Base-by-base conservation (phyloP, 2,797 vertebrate species). In the Eulemur mongoz region DNA sequence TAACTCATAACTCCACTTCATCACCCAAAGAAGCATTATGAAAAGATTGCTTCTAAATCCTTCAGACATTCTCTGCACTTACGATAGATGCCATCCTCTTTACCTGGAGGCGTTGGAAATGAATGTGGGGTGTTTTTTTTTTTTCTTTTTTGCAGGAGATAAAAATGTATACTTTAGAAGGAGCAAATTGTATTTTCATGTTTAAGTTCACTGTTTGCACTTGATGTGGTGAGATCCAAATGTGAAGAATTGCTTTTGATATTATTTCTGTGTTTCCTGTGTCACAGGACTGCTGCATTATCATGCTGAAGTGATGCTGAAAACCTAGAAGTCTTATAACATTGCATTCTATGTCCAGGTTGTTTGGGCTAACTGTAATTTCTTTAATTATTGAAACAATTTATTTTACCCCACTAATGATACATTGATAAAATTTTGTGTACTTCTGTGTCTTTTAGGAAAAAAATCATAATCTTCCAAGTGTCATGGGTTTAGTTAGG, bases 21-120 rank as follows among this genome's bases (percentile, higher is more conserved):
- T 96, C 96, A 96, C 95, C 97, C 86, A 90, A 97, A 98, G 97
- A 97, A 98, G 96, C 73, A 87, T 98, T 98, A 98, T 97, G 95
- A 98, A 98, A 98, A 98, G 96, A 98, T 98, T 98, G 97, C 98
- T 98, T 98, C 97, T 98, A 98, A 98, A 98, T 98, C 97, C 97
- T 98, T 98, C 95, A 97, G 97, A 95, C 96, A 35, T 92, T 97
- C 94, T 91, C 95, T 86, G 78, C 96, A 94, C 97, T 98, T 96
- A 81, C 98, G 97, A 98, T 98, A 96, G 98, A 98, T 98, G 97
- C 95, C 95, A 96, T 92, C 95, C 97, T 97, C 94, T 98, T 98
- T 98, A 98, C 98, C 97, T 98, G 63, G 93, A 98, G 98, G 98
- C 69, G 0, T 78, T 97, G 89, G 93, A 97, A 98, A 98, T 97